Evolutionary conservation across 2,797 vertebrate genomes (phyloP), one percentile per base, ranked within the genome.

Genomic region (Toxotes lorentzi): DNA sequence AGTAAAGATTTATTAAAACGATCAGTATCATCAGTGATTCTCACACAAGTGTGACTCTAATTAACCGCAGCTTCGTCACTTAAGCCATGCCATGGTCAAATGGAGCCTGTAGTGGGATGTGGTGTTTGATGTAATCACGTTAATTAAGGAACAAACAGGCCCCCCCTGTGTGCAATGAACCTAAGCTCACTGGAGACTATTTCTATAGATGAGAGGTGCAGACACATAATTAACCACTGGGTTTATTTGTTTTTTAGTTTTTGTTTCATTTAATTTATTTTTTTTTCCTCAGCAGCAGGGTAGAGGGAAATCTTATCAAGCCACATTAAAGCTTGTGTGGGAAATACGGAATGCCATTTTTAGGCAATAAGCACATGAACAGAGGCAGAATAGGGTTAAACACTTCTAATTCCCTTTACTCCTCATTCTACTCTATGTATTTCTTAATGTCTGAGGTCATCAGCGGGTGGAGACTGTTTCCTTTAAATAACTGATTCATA

Each of bases 81-180:
- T 58, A 48, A 43, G 34, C 57, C 13, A 10, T 54, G 38, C 23
- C n/a, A 24, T 21, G 19, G 51, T 57, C 38, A 58, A 60, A 48
- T 56, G n/a, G 34, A 60, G 32, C 48, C 70, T 34, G 34, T 66
- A n/a, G 24, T 30, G 32, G 19, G 70, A 58, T 62, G 40, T 65
- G 59, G 59, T 13, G 19, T 70, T 64, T 56, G 32, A 57, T 19
- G 5, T 60, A 40, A 76, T 69, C 34, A 56, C 35, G 38, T n/a
- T 34, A 56, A 76, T 79, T 56, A 75, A 69, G 48, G 50, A 70
- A 69, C 21, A 63, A 43, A 47, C 59, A 70, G 68, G 24, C 24
- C 32, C 63, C 63, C 54, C 7, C n/a, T 35, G 21, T 62, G 30
- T 63, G 57, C 2, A 11, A 21, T 72, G 61, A 51, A 70, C 56